Percentiles rank a stretch among this genome's conserved stretches.
Evolutionary conservation across 2,888 invertebrate species (phyloP).

Genomic region (Cantharis lateralis): DNA sequence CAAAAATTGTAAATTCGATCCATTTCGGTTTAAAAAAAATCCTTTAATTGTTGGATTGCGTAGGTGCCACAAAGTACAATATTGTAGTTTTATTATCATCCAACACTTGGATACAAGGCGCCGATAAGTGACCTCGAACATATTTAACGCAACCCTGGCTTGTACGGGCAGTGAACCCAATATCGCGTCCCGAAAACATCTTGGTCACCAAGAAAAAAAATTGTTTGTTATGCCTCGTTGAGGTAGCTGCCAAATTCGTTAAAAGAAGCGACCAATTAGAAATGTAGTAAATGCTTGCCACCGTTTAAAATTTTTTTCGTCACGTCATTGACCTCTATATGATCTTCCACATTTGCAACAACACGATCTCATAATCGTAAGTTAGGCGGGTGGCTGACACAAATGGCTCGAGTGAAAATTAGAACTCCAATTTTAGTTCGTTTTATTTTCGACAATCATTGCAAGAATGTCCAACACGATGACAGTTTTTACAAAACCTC

Average conservation of each 20-base stretch:
- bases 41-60: constrained; percentile 1
- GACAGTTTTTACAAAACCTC: neutral
- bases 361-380: constrained; percentile 20
- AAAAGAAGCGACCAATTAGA: neutral
- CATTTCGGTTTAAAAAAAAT: neutral
- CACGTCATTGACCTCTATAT: constrained; percentile 23
- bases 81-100: constrained; percentile 24
- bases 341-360: constrained; percentile 13
- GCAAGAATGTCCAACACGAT: constrained; percentile 5
- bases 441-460: constrained; percentile 11
- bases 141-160: constrained; percentile 32
- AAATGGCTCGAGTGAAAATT: constrained; percentile 25
- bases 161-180: constrained; percentile 25
- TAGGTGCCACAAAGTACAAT: constrained; percentile 22
- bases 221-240: neutral
- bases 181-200: constrained; percentile 9
- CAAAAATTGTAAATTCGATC: neutral
- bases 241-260: neutral
- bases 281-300: constrained; percentile 12
- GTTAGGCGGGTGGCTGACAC: constrained; percentile 28
- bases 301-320: constrained; percentile 8
- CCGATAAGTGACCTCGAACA: constrained; percentile 31
- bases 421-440: constrained; percentile 16
- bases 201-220: neutral
- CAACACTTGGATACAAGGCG: constrained; percentile 28